phyloP scores from a whole-genome alignment of 2,797 vertebrate species.

The Sebastes steindachneri region DNA sequence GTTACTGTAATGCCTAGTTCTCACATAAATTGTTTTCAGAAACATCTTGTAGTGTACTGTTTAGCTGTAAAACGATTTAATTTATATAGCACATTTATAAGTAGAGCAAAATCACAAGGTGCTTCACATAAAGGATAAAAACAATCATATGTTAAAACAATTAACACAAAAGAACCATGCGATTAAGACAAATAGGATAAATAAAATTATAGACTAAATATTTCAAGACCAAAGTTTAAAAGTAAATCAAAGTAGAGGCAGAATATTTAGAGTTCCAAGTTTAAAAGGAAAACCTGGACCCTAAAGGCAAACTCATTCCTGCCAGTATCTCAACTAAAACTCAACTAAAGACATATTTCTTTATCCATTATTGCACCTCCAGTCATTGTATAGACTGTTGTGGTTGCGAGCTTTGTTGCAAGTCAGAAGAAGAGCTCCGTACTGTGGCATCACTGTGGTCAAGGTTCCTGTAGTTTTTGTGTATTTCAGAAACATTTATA shows the following conservation, averaged over 20 bases:
- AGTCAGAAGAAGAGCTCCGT: background rate
- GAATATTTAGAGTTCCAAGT: too few relatives aligned
- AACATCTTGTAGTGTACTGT: too few relatives aligned
- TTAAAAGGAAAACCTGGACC: too few relatives aligned
- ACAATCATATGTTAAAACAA: background rate
- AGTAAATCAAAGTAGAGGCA: background rate
- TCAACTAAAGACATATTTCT: background rate
- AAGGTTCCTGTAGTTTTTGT: background rate
- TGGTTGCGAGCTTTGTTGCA: background rate
- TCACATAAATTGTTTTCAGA: too few relatives aligned
- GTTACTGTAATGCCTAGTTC: too few relatives aligned
- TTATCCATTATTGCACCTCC: background rate
- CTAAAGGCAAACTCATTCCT: background rate
- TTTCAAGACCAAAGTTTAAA: background rate
- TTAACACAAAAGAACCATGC: background rate
- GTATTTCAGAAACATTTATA: background rate
- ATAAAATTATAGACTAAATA: background rate
- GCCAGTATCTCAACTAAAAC: background rate
- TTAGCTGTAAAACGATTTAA: background rate
- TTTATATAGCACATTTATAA: background rate
- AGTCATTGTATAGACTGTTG: background rate
- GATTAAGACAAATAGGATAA: background rate
- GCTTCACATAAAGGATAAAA: background rate
- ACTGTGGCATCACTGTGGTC: too few relatives aligned
- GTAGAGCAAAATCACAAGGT: background rate